Percentiles rank a stretch among this genome's conserved stretches.
Conservation (phyloP, 2,113 vertebrate species). For the Edolisoma coerulescens region DNA sequence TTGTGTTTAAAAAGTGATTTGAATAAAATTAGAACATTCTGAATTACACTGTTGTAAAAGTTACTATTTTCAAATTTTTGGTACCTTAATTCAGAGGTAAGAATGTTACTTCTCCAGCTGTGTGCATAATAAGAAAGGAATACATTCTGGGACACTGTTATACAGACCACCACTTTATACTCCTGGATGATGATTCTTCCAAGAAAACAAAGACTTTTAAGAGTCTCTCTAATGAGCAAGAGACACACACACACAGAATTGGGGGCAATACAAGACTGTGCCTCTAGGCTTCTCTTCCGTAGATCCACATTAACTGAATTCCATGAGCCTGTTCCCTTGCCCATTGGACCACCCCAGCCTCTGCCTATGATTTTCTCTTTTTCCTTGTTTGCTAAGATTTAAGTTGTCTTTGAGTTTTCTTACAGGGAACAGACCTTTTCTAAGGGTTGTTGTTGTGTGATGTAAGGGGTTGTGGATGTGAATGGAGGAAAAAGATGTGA, state of each 20-base stretch:
- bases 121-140: background rate
- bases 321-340: background rate
- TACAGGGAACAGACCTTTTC: background rate
- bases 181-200: background rate
- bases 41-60: background rate
- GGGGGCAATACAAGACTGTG: background rate
- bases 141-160: background rate
- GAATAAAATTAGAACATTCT: background rate
- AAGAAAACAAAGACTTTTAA: background rate
- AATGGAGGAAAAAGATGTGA: background rate
- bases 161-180: background rate
- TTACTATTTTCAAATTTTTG: background rate
- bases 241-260: accelerated
- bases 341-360: background rate
- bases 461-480: background rate
- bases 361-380: too few species aligned
- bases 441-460: background rate
- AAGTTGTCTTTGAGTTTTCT: background rate
- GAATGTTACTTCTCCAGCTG: background rate
- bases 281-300: background rate
- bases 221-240: background rate
- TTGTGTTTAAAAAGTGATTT: background rate
- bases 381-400: background rate
- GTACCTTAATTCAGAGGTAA: background rate
- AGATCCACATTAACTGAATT: background rate